Evolutionary conservation across 2,113 vertebrate genomes (phyloP), one percentile per base, ranked within the genome.

Genomic region (Paedocypris sp.): DNA sequence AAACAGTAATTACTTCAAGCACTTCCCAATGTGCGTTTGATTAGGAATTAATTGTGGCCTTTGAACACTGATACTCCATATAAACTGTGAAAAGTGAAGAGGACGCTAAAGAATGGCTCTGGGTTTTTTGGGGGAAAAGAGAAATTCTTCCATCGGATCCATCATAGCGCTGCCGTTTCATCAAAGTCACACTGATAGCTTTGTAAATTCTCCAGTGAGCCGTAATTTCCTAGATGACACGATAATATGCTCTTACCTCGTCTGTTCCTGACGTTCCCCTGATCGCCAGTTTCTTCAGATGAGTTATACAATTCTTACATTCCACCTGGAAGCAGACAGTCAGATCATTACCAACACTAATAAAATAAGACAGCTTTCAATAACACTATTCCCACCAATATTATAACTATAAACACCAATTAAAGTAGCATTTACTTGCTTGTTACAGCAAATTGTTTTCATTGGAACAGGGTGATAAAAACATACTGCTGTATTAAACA

Each of bases 241-340:
- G 46, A 49, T 46, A 45, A 51, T 50, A 16, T 62, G 19, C 2
- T 63, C 11, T 75, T 89, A 92, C 90, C 87, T 86, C 85, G 71
- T 67, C 66, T 60, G 58, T 59, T 65, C 75, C 69, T 18, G 54
- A 7, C 46, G 69, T 35, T 13, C 26, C 73, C 56, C 70, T 20
- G 48, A 25, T 62, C 63, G 35, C 39, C 58, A 43, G 73, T 59
- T 79, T 76, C 42, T 74, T 66, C 41, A 68, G 62, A 7, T 62
- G 85, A 71, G 74, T 82, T 62, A 88, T 80, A 63, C 79, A 84
- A 78, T 75, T 78, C 67, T 83, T 71, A 60, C 77, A 85, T 25
- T 68, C 56, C 36, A 58, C 3, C 67, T 69, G 62, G 29, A 60
- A 35, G 8, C 10, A 61, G 50, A 48, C 3, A 60, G 33, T 39